phyloP scores from a whole-genome alignment of 1,140 invertebrate species.

The Anastrepha ludens region DNA sequence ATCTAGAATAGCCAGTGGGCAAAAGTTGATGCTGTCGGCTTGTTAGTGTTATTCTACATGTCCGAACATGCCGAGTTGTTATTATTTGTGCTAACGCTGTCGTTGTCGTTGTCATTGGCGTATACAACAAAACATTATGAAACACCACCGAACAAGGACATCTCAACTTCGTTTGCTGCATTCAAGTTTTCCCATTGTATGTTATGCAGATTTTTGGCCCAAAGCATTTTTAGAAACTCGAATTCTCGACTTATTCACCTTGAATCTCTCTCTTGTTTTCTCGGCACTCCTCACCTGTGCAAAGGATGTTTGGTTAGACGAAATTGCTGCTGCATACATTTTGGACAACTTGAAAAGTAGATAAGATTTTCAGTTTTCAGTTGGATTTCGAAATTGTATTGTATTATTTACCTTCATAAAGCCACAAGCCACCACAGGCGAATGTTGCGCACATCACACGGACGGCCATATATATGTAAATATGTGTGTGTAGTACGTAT shows the following conservation, averaged over 20 bases:
- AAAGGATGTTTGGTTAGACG: background rate
- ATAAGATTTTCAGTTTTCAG: slow-evolving; percentile 27
- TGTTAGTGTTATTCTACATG: background rate
- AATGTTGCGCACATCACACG: background rate
- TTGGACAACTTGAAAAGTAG: slow-evolving; percentile 9
- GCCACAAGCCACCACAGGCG: background rate
- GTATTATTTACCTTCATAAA: slow-evolving; percentile 3
- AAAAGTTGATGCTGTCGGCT: background rate
- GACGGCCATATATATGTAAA: background rate
- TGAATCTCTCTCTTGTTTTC: background rate
- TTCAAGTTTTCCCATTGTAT: background rate
- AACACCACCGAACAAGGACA: background rate
- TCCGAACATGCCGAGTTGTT: background rate
- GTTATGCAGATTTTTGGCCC: slow-evolving; percentile 26
- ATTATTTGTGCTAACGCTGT: background rate
- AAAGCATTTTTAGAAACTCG: background rate
- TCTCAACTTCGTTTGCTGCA: slow-evolving; percentile 12
- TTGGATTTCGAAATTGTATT: slow-evolving; percentile 14
- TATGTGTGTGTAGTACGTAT: background rate
- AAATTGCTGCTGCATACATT: background rate
- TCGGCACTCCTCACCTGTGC: no score
- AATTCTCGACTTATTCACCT: slow-evolving; percentile 6
- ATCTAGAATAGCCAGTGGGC: background rate
- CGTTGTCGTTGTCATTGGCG: background rate
- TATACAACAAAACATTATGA: background rate